phyloP scores from a whole-genome alignment of 2,113 vertebrate genomes.

The Boulengeromyrus knoepffleri region DNA sequence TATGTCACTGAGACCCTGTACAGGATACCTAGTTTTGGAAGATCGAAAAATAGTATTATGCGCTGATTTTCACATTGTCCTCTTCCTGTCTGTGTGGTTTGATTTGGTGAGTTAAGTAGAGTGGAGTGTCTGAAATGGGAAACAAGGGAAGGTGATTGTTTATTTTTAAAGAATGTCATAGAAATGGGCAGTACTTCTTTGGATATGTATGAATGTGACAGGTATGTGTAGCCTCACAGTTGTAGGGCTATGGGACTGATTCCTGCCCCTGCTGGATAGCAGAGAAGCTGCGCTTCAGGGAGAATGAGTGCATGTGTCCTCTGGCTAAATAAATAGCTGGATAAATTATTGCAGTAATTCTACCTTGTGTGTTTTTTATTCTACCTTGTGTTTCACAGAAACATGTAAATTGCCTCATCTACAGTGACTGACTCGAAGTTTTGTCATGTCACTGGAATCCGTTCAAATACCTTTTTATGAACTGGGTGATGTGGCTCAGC shows the following conservation, averaged over 20 bases:
- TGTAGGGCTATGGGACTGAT: not conserved
- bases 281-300: not conserved
- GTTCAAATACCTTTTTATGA: not conserved
- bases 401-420: not conserved
- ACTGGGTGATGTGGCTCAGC: not conserved
- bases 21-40: not conserved
- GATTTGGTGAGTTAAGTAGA: not conserved
- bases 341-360: not conserved
- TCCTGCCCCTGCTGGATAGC: not conserved
- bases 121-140: not conserved
- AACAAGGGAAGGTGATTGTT: not conserved
- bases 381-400: not conserved
- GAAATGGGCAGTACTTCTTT: not conserved
- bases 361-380: not conserved
- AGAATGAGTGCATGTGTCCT: not conserved
- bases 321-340: not conserved
- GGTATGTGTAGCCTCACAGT: not conserved
- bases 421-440: not conserved
- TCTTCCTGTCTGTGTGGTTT: not conserved
- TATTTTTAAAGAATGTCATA: not conserved
- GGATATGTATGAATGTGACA: not conserved
- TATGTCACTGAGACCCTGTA: not conserved
- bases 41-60: not conserved
- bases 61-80: not conserved
- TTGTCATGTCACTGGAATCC: not conserved